Conservation (phyloP, 2,888 invertebrate species). For the Galerucella calmariensis region DNA sequence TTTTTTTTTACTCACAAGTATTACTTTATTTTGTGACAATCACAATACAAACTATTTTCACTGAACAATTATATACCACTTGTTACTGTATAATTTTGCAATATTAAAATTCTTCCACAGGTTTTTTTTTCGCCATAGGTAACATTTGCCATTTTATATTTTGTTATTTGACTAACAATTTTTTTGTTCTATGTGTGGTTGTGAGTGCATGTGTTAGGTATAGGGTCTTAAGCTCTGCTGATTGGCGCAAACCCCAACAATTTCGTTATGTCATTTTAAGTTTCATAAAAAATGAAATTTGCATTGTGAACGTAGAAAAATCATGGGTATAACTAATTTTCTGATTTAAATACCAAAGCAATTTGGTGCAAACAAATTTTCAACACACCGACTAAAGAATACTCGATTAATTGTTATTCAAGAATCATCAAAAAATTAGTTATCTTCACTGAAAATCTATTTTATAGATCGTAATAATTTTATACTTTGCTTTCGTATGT, state of each 20-base stretch:
- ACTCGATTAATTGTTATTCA: no score
- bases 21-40: not conserved
- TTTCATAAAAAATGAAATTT: not conserved
- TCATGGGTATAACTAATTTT: constrained; percentile 5
- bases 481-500: not conserved
- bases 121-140: constrained; percentile 54
- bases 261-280: constrained; percentile 6
- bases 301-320: not conserved
- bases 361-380: no score
- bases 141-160: constrained; percentile 51
- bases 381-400: no score
- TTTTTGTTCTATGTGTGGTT: constrained; percentile 60
- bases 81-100: constrained; percentile 15
- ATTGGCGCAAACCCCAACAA: constrained; percentile 28
- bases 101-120: constrained; percentile 50
- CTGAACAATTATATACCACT: not conserved
- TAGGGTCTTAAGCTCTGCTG: constrained; percentile 57
- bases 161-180: constrained; percentile 56
- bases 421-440: constrained; percentile 4
- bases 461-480: not conserved
- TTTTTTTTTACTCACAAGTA: not conserved
- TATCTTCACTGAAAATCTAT: not conserved
- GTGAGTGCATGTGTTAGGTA: constrained; percentile 64
- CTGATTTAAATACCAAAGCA: not conserved
- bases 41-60: not conserved